A percentile compares a stretch with the other conserved stretches of the same genome.
phyloP scores from a whole-genome alignment of 1,140 invertebrate genomes.

The Orussus abietinus region DNA sequence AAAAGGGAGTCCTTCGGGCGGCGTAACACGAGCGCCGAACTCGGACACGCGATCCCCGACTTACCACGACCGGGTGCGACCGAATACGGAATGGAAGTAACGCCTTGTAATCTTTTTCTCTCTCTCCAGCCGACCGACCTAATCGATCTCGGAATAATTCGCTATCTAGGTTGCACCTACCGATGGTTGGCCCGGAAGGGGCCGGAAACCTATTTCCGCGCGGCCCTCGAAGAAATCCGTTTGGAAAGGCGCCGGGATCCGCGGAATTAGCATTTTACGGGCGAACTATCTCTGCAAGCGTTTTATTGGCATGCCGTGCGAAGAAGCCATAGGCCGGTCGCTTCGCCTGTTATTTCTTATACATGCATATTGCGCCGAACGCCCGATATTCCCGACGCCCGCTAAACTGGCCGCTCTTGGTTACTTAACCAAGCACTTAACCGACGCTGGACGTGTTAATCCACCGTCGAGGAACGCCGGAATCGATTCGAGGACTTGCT shows the following conservation, averaged over 20 bases:
- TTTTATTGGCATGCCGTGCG: constrained; percentile 51
- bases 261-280: constrained; percentile 49
- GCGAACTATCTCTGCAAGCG: constrained; percentile 35
- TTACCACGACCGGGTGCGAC: too few species aligned
- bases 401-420: constrained; percentile 29
- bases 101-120: too few species aligned
- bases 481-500: constrained; percentile 1
- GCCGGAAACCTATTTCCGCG: constrained; percentile 35
- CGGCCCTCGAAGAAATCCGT: constrained; percentile 36
- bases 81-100: too few species aligned
- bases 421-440: constrained; percentile 30
- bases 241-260: constrained; percentile 36
- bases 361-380: constrained; percentile 26
- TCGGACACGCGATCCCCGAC: too few species aligned
- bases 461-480: too few species aligned
- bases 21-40: too few species aligned
- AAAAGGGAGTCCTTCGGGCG: too few species aligned
- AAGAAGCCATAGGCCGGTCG: constrained; percentile 44
- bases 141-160: too few species aligned
- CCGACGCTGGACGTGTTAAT: constrained; percentile 19
- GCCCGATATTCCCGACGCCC: constrained; percentile 12
- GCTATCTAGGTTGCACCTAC: too few species aligned
- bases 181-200: too few species aligned
- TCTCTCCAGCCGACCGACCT: too few species aligned
- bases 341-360: constrained; percentile 38